Percentiles rank a stretch among this genome's conserved stretches.
Conservation (phyloP, 2,888 invertebrate genomes). For the Anarsia innoxiella region DNA sequence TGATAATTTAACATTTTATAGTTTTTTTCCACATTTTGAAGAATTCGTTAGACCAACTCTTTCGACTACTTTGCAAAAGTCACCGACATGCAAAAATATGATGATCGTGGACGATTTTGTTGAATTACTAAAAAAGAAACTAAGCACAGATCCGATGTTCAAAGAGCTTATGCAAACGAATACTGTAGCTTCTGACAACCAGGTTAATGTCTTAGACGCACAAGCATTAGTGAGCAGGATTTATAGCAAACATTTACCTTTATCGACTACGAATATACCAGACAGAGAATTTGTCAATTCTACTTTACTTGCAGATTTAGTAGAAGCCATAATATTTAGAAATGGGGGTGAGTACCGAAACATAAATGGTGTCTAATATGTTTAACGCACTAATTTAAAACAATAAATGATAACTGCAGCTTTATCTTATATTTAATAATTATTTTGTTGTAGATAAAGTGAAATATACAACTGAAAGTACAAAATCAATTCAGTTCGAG, state of each 20-base stretch:
- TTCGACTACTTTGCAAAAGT: slow-evolving; percentile 24
- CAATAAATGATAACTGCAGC: too few relatives aligned
- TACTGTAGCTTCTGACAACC: slow-evolving; percentile 20
- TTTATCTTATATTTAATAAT: too few relatives aligned
- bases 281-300: slow-evolving; percentile 51
- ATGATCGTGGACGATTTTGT: slow-evolving; percentile 52
- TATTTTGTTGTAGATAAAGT: background rate
- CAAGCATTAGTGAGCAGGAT: slow-evolving; percentile 50
- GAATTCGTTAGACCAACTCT: slow-evolving; percentile 31
- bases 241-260: slow-evolving; percentile 44
- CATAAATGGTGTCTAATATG: background rate
- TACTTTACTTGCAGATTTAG: slow-evolving; percentile 57
- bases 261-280: slow-evolving; percentile 35
- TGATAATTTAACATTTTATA: slow-evolving; percentile 13
- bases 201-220: slow-evolving; percentile 39
- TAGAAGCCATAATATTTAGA: slow-evolving; percentile 64
- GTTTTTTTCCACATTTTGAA: slow-evolving; percentile 47
- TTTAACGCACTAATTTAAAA: too few relatives aligned
- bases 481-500: too few relatives aligned
- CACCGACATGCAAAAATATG: slow-evolving; percentile 40
- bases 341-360: slow-evolving; percentile 32
- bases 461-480: background rate
- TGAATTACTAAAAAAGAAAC: slow-evolving; percentile 49
- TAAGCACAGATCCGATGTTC: slow-evolving; percentile 49
- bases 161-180: slow-evolving; percentile 42